Base-by-base conservation (phyloP, 2,797 vertebrate species). In the Geotrypetes seraphini region DNA sequence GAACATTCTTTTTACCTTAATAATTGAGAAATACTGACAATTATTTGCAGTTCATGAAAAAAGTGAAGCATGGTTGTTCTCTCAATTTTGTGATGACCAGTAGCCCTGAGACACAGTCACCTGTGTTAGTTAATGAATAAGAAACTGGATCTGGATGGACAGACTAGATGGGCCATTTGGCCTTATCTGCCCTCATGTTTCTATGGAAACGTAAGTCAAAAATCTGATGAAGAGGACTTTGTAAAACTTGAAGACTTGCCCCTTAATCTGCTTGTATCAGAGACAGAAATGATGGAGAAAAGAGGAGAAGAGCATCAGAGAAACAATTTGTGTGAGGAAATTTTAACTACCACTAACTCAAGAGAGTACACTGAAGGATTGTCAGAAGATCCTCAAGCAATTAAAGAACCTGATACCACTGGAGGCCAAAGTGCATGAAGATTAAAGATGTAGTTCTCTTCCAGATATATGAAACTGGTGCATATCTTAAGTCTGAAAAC, bases 181-280 rank as follows among this genome's bases (percentile, higher is more conserved):
- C n/a, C n/a, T n/a, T n/a, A n/a, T n/a, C n/a, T n/a, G n/a, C n/a
- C n/a, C n/a, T n/a, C n/a, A n/a, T n/a, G n/a, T n/a, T n/a, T n/a
- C n/a, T n/a, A n/a, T 28, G 93, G 91, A 50, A 97, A 90, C 48
- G 67, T 86, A 26, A n/a, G 96, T 66, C 95, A 96, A 56, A 98
- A 86, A 62, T 99, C 96, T 22, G 96, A 99, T 43, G 96, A 99
- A 66, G 95, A 99, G 17, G 95, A 99, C 57, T 99, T 97, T 51
- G 92, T 98, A 28, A 96, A 92, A 70, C 85, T 99, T 66, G 96
- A 99, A 35, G 87, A 97, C 40, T 60, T 98, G 18, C 90, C 93
- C 1, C 50, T 95, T 59, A 94, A 93, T 75, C 84, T 95, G 22
- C 71, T 84, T 3, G 77, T 92, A 16, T 92, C 91, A 49, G 88